A percentile compares a stretch with the other conserved stretches of the same genome.
Evolutionary conservation across 2,888 invertebrate species (phyloP).

Genomic region (Pecten maximus): DNA sequence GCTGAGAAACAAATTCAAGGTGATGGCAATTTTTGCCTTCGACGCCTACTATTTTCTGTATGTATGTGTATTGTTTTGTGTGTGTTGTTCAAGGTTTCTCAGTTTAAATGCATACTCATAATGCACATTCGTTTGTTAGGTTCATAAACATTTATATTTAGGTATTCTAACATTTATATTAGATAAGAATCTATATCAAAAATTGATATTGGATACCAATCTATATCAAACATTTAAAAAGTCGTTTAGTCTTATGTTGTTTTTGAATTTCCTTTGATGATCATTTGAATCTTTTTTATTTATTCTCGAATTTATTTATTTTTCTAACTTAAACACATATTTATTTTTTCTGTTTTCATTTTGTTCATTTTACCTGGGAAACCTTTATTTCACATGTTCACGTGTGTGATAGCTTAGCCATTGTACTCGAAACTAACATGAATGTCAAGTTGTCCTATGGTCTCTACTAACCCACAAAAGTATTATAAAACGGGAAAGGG

Average conservation of each 20-base stretch:
- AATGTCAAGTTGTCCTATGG: neutral
- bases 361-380: neutral
- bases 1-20: neutral
- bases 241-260: too few species aligned
- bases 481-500: neutral
- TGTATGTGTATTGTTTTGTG: slow-evolving; percentile 30
- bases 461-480: neutral
- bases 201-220: too few species aligned
- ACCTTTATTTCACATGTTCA: slow-evolving; percentile 6
- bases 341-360: neutral
- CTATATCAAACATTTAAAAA: too few species aligned
- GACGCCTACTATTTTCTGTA: slow-evolving; percentile 15
- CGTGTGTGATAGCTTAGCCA: neutral
- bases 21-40: neutral
- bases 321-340: neutral
- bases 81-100: slow-evolving; percentile 29
- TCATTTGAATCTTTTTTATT: neutral
- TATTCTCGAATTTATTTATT: neutral
- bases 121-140: neutral
- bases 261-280: neutral
- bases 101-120: neutral
- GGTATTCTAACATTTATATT: too few species aligned
- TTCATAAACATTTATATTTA: too few species aligned
- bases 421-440: neutral
- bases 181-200: too few species aligned